These are phyloP conservation scores for Dendropsophus ebraccatus DNA, from an alignment of 2,113 vertebrate genomes.

Conservation along the genomic window DNA sequence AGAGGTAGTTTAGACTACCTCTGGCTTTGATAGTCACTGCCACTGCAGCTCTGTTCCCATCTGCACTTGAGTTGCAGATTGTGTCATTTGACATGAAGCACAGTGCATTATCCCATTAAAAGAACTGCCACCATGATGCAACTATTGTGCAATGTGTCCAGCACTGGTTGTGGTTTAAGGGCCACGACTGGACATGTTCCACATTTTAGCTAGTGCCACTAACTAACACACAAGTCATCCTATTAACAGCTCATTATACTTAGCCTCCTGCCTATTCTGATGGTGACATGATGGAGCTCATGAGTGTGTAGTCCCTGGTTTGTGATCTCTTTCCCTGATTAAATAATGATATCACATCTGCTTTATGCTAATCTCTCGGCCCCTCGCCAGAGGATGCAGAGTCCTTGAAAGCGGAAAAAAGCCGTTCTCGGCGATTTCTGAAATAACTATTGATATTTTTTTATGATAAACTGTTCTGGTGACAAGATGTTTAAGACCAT, in stretches of 20 bases:
- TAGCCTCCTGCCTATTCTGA: background rate
- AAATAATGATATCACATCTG: constrained; percentile 44
- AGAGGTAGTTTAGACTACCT: too few relatives aligned
- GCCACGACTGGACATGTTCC: too few relatives aligned
- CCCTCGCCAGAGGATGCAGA: constrained; percentile 22
- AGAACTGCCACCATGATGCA: too few relatives aligned
- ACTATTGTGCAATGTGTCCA: too few relatives aligned
- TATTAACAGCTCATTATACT: background rate
- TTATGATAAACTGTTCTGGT: constrained; percentile 67
- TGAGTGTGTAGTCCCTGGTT: background rate
- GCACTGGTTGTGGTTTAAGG: too few relatives aligned
- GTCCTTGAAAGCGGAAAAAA: constrained; percentile 41
- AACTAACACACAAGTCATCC: background rate
- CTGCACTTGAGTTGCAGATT: too few relatives aligned
- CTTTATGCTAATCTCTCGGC: constrained; percentile 40
- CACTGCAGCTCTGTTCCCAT: too few relatives aligned
- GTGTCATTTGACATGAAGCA: too few relatives aligned
- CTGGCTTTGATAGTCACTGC: too few relatives aligned
- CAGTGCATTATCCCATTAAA: too few relatives aligned
- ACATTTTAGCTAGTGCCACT: too few relatives aligned
- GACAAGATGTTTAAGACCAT: constrained; percentile 66
- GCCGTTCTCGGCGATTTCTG: constrained; percentile 36
- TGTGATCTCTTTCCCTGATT: constrained; percentile 20
- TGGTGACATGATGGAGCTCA: background rate
- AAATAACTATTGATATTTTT: constrained; percentile 65